Evolutionary conservation across 2,888 invertebrate genomes (phyloP).

Genomic region (Cynaeus angustus): DNA sequence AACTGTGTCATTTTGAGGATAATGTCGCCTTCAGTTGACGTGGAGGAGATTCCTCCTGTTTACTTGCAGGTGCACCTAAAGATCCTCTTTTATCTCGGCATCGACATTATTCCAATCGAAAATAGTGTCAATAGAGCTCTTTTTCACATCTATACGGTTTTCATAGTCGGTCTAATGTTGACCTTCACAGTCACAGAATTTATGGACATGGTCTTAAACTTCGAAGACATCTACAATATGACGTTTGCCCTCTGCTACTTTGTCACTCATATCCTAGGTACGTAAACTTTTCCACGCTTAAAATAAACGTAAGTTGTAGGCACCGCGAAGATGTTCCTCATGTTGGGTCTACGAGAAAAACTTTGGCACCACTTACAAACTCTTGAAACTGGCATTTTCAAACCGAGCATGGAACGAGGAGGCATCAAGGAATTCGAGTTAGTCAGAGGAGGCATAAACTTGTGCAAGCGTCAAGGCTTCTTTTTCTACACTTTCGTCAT

Average conservation of each 20-base stretch:
- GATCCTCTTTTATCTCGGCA: slow-evolving; percentile 33
- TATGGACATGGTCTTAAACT: slow-evolving; percentile 28
- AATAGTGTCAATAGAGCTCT: neutral
- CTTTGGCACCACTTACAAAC: slow-evolving; percentile 31
- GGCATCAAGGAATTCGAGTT: slow-evolving; percentile 44
- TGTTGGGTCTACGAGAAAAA: slow-evolving; percentile 38
- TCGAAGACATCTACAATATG: slow-evolving; percentile 20
- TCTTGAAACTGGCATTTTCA: slow-evolving; percentile 44
- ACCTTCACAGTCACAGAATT: slow-evolving; percentile 28
- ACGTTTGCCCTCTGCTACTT: slow-evolving; percentile 39
- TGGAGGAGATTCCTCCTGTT: slow-evolving; percentile 16
- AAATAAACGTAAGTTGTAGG: slow-evolving; percentile 34
- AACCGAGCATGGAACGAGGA: slow-evolving; percentile 41
- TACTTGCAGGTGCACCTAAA: slow-evolving; percentile 45
- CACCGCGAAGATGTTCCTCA: slow-evolving; percentile 38
- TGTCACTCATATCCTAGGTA: slow-evolving; percentile 44
- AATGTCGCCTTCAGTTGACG: neutral
- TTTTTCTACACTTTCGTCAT: slow-evolving; percentile 32
- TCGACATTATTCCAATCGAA: slow-evolving; percentile 38
- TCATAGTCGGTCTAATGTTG: slow-evolving; percentile 18
- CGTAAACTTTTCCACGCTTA: neutral
- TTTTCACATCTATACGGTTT: slow-evolving; percentile 29
- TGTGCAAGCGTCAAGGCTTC: slow-evolving; percentile 34
- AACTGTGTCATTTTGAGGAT: neutral
- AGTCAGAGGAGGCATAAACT: slow-evolving; percentile 37